Evolutionary conservation across 2,113 vertebrate genomes (phyloP).

Genomic region (Smithornis capensis): DNA sequence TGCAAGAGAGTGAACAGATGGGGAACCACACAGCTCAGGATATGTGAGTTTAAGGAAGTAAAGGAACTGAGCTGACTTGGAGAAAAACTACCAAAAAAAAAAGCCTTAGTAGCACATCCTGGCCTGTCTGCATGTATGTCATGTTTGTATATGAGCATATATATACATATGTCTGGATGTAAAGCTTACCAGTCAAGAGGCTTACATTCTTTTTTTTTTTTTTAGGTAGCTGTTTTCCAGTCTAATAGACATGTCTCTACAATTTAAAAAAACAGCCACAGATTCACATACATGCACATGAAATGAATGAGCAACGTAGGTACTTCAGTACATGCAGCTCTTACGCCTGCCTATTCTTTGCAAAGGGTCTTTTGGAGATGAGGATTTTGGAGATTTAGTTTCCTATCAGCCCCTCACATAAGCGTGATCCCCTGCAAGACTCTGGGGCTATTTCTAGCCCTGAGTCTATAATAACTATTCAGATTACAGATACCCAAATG

Average conservation of each 20-base stretch:
- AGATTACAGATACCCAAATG: not conserved
- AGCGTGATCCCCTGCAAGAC: not conserved
- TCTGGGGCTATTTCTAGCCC: not conserved
- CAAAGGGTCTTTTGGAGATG: not conserved
- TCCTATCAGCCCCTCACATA: not conserved
- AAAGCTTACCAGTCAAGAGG: not conserved
- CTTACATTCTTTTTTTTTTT: not conserved
- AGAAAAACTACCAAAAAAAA: not conserved
- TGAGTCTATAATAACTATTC: not conserved
- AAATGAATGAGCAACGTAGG: not conserved
- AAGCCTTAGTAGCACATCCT: not conserved
- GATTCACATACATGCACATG: not conserved
- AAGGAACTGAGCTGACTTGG: not conserved
- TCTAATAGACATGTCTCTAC: not conserved
- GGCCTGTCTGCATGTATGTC: not conserved
- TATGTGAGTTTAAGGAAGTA: not conserved
- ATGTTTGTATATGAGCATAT: not conserved
- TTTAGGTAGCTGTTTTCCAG: not conserved
- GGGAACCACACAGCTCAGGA: not conserved
- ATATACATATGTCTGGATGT: not conserved
- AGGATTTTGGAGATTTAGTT: not conserved
- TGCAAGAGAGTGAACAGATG: not conserved
- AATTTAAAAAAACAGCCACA: not conserved
- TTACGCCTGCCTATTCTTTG: not conserved
- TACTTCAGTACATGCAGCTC: not conserved